These are phyloP conservation scores for Ceuthmochares aereus DNA, from an alignment of 2,113 vertebrate genomes.

Conservation along the genomic window DNA sequence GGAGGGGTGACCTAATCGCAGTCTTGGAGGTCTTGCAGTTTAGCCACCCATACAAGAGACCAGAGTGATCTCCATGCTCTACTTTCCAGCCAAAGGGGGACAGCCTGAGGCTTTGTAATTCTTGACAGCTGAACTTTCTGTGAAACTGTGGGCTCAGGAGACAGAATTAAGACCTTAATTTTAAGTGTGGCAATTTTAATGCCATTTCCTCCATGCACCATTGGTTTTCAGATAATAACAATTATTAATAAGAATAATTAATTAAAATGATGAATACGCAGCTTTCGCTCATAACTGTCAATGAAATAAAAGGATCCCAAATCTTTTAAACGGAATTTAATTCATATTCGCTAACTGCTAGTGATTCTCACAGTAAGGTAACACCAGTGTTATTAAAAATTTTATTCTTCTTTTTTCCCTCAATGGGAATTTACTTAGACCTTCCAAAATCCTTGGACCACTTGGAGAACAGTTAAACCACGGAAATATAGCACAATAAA, in stretches of 20 bases:
- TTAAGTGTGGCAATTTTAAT: background rate
- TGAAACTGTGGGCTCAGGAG: background rate
- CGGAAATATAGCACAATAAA: background rate
- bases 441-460: background rate
- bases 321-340: background rate
- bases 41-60: background rate
- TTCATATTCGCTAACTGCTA: background rate
- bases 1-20: background rate
- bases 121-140: background rate
- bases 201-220: background rate
- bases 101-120: background rate
- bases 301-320: background rate
- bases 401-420: background rate
- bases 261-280: background rate
- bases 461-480: slow-evolving; percentile 12
- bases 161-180: background rate
- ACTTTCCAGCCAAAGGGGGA: background rate
- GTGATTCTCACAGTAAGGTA: background rate
- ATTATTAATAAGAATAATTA: background rate
- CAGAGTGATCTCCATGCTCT: background rate
- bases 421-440: background rate
- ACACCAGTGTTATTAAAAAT: background rate
- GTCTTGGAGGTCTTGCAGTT: background rate
- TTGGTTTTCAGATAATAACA: background rate
- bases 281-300: background rate